Conservation (phyloP, 2,888 invertebrate species). For the Slavum lentiscoides region DNA sequence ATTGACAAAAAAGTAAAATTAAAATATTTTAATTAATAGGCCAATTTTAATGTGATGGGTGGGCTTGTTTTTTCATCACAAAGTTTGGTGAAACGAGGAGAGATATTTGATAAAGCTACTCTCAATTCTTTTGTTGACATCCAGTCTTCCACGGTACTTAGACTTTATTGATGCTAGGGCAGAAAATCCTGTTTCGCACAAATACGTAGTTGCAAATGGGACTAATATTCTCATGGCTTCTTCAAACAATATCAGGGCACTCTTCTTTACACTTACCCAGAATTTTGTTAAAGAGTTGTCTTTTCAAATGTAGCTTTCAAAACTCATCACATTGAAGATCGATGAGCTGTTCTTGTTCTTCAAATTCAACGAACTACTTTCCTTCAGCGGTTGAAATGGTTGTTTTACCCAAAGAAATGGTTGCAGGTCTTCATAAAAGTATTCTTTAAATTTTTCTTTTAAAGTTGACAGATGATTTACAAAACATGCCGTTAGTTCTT, state of each 20-base stretch:
- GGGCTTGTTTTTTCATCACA: too few relatives aligned
- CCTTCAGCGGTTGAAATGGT: conserved; percentile 27
- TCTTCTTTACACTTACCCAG: conserved; percentile 29
- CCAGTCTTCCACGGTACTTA: too few relatives aligned
- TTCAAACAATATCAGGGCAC: conserved; percentile 29
- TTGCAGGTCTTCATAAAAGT: conserved; percentile 20
- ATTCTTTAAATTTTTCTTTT: conserved; percentile 20
- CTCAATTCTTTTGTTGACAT: too few relatives aligned
- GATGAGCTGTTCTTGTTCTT: conserved; percentile 12
- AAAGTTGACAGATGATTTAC: conserved; percentile 22
- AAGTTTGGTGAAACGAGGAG: too few relatives aligned
- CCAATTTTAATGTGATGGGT: neutral
- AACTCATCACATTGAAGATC: too few relatives aligned
- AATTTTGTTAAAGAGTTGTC: conserved; percentile 25
- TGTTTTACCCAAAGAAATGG: conserved; percentile 28
- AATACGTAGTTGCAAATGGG: too few relatives aligned
- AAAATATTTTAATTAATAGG: neutral
- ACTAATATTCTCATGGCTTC: conserved; percentile 25
- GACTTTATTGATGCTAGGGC: too few relatives aligned
- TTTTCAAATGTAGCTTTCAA: conserved; percentile 29
- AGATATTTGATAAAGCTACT: too few relatives aligned
- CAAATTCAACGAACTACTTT: conserved; percentile 21
- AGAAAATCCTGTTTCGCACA: too few relatives aligned
- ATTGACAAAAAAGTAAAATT: too few relatives aligned
- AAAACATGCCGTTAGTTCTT: conserved; percentile 15